These are phyloP conservation scores for Lepidurus packardi DNA, from an alignment of 1,140 invertebrate genomes.

Conservation along the genomic window DNA sequence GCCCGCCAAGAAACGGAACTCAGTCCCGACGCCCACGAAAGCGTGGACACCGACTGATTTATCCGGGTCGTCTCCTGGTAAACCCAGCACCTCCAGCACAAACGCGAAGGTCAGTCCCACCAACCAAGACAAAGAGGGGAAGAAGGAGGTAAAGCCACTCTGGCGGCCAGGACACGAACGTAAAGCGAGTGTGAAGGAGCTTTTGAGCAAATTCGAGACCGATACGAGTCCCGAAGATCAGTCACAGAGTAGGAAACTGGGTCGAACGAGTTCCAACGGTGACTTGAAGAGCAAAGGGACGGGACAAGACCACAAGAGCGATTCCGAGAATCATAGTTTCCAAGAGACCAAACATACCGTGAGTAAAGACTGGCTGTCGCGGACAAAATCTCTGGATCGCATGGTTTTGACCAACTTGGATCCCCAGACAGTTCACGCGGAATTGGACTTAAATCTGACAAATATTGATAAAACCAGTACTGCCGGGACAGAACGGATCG, in stretches of 20 bases:
- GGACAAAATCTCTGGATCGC: not conserved
- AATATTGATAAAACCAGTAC: not conserved
- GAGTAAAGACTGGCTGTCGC: not conserved
- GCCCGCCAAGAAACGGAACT: not conserved
- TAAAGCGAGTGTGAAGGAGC: constrained; percentile 45
- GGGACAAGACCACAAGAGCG: not conserved
- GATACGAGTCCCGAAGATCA: constrained; percentile 24
- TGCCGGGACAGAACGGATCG: not conserved
- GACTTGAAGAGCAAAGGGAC: not conserved
- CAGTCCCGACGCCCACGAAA: not conserved
- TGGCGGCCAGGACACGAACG: constrained; percentile 37
- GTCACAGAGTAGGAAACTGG: not conserved
- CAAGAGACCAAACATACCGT: not conserved
- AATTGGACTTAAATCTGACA: not conserved
- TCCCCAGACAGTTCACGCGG: not conserved
- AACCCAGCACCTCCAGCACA: not conserved
- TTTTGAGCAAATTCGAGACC: constrained; percentile 46
- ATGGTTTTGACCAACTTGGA: constrained; percentile 5
- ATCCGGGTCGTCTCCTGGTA: not conserved
- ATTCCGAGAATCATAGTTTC: not conserved
- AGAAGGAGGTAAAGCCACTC: constrained; percentile 25
- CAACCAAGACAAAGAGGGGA: not conserved
- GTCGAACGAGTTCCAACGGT: not conserved
- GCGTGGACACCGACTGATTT: not conserved
- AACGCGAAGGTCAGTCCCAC: constrained; percentile 26